Base-by-base conservation (phyloP, 2,888 invertebrate species). In the Aleiodes testaceus region DNA sequence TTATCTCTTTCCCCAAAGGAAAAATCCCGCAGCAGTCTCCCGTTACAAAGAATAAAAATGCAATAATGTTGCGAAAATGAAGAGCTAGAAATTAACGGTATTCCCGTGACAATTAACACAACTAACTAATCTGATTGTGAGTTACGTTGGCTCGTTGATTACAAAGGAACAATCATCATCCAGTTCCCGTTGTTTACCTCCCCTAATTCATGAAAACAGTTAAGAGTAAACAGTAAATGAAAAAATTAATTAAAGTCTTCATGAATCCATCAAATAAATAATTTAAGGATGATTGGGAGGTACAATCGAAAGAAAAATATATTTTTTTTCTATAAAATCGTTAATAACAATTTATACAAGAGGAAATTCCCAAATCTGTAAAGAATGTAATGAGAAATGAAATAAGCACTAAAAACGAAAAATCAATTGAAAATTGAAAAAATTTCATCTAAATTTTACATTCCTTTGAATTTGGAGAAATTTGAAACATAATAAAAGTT, bases 91-190 rank as follows among this genome's bases (percentile, higher is more conserved):
- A 59, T 42, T 36, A 59, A 59, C 59, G 59, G 59, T 11, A 30
- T 36, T 59, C 42, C 5, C 16, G 42, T 42, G 59, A 59, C 59
- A 59, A 59, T 59, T 59, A 59, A 36, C 59, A 22, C 26, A 30
- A 55, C 30, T 55, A 26, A 55, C 26, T 36, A 2, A 36, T 55
- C 30, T 42, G 16, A 16, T 59, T 59, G 59, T 59, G 12, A 42
- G 36, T 36, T 36, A 14, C 18, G 16, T 30, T 42, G 59, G 18
- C 59, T 59, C 59, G 59, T 59, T 59, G 20, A 59, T 59, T 59
- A 11, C 42, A 18, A 59, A 20, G 20, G 9, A 59, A 59, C 42
- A 36, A 59, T 50, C 2, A 50, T 36, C 18, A 36, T 36, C 36
- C 36, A 42, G 18, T 16, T 59, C 59, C 42, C 59, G 59, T 36